Evolutionary conservation across 2,888 invertebrate species (phyloP).

Genomic region (Amiota mariae): DNA sequence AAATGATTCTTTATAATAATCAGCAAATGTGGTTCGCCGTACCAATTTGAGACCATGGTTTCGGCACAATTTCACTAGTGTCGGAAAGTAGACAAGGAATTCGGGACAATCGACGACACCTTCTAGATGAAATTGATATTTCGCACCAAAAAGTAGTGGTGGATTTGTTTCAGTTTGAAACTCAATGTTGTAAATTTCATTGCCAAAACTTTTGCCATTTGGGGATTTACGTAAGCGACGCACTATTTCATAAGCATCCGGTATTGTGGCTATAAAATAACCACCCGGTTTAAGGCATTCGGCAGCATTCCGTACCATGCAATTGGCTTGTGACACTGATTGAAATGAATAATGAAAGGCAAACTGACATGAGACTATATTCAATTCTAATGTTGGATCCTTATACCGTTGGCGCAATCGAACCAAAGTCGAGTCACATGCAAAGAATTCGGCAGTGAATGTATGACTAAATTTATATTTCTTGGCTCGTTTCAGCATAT

Average conservation of each 20-base stretch:
- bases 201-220: conserved; percentile 76
- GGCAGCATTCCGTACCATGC: conserved; percentile 93
- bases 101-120: conserved; percentile 99
- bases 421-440: conserved; percentile 92
- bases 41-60: conserved; percentile 83
- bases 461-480: conserved; percentile 72
- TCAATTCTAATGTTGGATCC: conserved; percentile 85
- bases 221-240: conserved; percentile 78
- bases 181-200: conserved; percentile 84
- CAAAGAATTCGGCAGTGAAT: conserved; percentile 91
- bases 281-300: conserved; percentile 93
- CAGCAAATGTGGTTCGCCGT: conserved; percentile 82
- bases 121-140: conserved; percentile 95
- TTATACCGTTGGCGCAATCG: conserved; percentile 84
- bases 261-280: conserved; percentile 96
- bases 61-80: conserved; percentile 82
- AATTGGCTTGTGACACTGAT: conserved; percentile 88
- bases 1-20: conserved; percentile 78
- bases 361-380: conserved; percentile 97
- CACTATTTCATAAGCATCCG: conserved; percentile 94
- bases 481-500: conserved; percentile 75
- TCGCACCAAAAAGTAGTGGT: conserved; percentile 93
- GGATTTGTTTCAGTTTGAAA: conserved; percentile 79
- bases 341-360: conserved; percentile 98
- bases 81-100: conserved; percentile 95